Conservation (phyloP, 1,140 invertebrate species). For the Macrocentrus cingulum region DNA sequence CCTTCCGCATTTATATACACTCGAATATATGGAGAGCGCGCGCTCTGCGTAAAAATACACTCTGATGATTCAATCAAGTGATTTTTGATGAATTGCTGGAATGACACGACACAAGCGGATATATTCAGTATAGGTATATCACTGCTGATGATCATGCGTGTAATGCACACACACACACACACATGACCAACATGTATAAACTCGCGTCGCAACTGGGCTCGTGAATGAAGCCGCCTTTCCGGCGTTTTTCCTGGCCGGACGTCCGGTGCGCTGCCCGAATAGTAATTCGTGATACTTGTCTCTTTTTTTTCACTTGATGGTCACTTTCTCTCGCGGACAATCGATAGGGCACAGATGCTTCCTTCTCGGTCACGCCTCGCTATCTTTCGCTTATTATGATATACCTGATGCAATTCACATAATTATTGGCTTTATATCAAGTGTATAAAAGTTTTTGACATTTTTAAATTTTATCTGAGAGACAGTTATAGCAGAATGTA, state of each 20-base stretch:
- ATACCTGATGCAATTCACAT: no score
- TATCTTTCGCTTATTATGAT: no score
- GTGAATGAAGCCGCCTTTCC: constrained; percentile 25
- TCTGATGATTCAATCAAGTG: constrained; percentile 11
- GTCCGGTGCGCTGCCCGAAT: constrained; percentile 44
- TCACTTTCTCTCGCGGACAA: constrained; percentile 1
- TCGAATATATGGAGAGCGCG: neutral
- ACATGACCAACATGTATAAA: neutral
- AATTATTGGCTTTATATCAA: no score
- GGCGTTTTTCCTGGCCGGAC: constrained; percentile 34
- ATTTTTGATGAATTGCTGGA: no score
- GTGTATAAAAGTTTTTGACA: no score
- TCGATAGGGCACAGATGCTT: constrained; percentile 21
- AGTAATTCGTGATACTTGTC: constrained; percentile 36
- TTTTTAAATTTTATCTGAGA: no score
- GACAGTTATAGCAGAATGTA: no score
- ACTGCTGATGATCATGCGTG: neutral
- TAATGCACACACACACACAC: neutral
- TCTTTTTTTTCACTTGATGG: neutral
- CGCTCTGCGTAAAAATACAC: neutral
- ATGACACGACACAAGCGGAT: constrained; percentile 7
- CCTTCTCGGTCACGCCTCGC: constrained; percentile 1
- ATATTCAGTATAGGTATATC: neutral
- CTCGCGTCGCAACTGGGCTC: constrained; percentile 11
- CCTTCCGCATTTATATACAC: neutral